These are phyloP conservation scores for Acronicta leporina DNA, from an alignment of 2,888 invertebrate species.

Conservation along the genomic window DNA sequence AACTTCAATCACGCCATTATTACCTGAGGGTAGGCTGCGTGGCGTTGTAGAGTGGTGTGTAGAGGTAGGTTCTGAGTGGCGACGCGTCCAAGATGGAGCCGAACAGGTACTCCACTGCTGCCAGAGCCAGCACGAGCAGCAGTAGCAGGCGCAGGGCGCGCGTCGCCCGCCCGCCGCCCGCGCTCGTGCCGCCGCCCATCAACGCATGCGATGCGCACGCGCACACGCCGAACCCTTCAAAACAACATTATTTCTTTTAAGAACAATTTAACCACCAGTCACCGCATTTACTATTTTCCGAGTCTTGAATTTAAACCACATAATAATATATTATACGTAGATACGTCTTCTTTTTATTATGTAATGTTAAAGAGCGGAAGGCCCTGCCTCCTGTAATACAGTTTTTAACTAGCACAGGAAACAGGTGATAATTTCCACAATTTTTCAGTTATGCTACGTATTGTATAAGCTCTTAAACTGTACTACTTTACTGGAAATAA, in stretches of 20 bases:
- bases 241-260: not conserved
- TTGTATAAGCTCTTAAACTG: too few species aligned
- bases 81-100: constrained; percentile 90
- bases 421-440: too few species aligned
- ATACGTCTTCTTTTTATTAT: too few species aligned
- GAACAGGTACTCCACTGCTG: constrained; percentile 92
- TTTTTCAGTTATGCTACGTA: too few species aligned
- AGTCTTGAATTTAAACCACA: too few species aligned
- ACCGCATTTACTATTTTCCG: too few species aligned
- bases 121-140: constrained; percentile 90
- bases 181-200: constrained; percentile 78
- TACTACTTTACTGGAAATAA: too few species aligned
- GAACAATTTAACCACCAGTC: too few species aligned
- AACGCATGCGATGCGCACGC: constrained; percentile 77
- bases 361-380: too few species aligned
- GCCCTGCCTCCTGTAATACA: too few species aligned
- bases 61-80: constrained; percentile 81
- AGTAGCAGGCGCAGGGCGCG: constrained; percentile 85
- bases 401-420: too few species aligned
- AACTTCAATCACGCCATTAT: not conserved
- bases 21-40: constrained; percentile 78
- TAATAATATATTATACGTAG: too few species aligned
- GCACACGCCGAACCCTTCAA: constrained; percentile 64
- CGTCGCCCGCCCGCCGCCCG: constrained; percentile 85
- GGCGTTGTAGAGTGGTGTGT: constrained; percentile 84